Conservation (phyloP, 2,888 invertebrate species). For the Parascotia fuliginaria region DNA sequence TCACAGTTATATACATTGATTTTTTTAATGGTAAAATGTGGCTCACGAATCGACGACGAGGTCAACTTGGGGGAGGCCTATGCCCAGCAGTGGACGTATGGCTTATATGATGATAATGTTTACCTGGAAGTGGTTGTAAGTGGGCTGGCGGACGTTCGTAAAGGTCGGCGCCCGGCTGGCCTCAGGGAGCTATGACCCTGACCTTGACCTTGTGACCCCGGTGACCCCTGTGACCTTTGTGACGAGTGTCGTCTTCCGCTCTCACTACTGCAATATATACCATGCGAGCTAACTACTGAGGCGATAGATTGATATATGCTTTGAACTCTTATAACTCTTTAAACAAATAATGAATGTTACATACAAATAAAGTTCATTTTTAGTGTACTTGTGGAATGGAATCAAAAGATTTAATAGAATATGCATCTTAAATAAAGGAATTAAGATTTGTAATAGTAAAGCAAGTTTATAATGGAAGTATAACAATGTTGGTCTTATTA, state of each 20-base stretch:
- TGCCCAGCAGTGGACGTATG: too few relatives aligned
- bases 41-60: too few relatives aligned
- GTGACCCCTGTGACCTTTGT: background rate
- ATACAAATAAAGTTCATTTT: background rate
- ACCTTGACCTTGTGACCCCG: background rate
- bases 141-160: conserved; percentile 62
- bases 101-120: too few relatives aligned
- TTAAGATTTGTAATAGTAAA: too few relatives aligned
- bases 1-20: too few relatives aligned
- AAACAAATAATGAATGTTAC: background rate
- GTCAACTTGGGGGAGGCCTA: too few relatives aligned
- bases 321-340: background rate
- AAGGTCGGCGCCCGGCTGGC: conserved; percentile 59
- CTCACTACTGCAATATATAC: conserved; percentile 53
- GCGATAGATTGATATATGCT: conserved; percentile 26
- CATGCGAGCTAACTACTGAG: conserved; percentile 53
- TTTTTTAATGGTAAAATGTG: too few relatives aligned
- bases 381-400: too few relatives aligned
- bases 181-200: conserved; percentile 29
- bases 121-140: conserved; percentile 57
- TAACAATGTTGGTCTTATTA: too few relatives aligned
- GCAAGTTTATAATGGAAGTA: too few relatives aligned
- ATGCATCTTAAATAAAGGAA: too few relatives aligned
- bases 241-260: conserved; percentile 13
- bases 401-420: too few relatives aligned